These are phyloP conservation scores for Conopomorpha cramerella DNA, from an alignment of 1,140 invertebrate genomes.

Conservation along the genomic window DNA sequence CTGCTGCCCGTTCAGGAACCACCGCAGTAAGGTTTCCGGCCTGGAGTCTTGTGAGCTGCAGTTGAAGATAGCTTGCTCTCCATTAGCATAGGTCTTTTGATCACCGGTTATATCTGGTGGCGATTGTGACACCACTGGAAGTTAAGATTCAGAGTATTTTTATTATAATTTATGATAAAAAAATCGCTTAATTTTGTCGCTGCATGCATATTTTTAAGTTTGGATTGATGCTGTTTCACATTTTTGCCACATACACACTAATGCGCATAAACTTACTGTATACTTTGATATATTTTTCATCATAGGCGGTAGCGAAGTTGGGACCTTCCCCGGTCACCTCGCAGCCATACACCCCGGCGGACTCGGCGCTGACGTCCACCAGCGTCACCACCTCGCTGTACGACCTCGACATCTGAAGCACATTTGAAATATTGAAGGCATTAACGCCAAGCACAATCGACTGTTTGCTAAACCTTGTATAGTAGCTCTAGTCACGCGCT, in stretches of 20 bases:
- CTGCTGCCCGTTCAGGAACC: slow-evolving; percentile 75
- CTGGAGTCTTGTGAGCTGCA: slow-evolving; percentile 79
- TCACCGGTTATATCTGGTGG: slow-evolving; percentile 77
- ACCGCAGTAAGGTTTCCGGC: slow-evolving; percentile 77
- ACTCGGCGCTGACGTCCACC: slow-evolving; percentile 18
- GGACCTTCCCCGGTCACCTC: slow-evolving; percentile 86
- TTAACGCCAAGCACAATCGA: too few relatives aligned
- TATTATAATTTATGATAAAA: slow-evolving; percentile 4
- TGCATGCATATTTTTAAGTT: too few relatives aligned
- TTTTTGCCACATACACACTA: too few relatives aligned
- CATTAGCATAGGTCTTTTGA: slow-evolving; percentile 72
- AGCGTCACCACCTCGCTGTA: slow-evolving; percentile 25
- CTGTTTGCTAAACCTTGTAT: not conserved
- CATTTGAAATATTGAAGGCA: not conserved
- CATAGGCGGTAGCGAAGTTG: slow-evolving; percentile 76
- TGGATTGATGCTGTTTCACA: too few relatives aligned
- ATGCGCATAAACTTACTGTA: slow-evolving; percentile 77
- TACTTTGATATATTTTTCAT: slow-evolving; percentile 76
- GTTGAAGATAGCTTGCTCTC: slow-evolving; percentile 76
- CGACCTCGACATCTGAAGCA: slow-evolving; percentile 18
- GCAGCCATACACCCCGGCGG: slow-evolving; percentile 75
- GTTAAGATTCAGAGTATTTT: too few relatives aligned
- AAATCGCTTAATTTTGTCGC: too few relatives aligned
- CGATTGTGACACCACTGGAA: slow-evolving; percentile 74
- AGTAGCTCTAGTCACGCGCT: not conserved